Percentiles rank a stretch among this genome's conserved stretches.
These are phyloP conservation scores for Arrhamphus sclerolepis DNA, from an alignment of 2,797 vertebrate genomes.

Conservation along the genomic window DNA sequence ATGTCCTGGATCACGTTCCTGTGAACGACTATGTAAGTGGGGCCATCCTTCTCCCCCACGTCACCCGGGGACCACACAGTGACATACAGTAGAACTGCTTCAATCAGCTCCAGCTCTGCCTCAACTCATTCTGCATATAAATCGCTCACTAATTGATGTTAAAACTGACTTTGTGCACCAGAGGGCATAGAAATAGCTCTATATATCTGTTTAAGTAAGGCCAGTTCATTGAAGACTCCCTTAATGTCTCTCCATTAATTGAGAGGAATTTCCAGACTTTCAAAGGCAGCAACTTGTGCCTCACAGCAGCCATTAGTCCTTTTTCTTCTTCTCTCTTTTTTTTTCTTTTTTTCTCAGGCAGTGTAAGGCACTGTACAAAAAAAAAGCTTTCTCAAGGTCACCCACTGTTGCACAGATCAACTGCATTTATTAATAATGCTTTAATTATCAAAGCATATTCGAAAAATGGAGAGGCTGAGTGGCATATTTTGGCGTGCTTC, in stretches of 20 bases:
- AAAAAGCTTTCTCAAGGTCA: constrained; percentile 76
- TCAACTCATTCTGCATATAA: constrained; percentile 76
- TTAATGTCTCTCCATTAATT: constrained; percentile 83
- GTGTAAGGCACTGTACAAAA: constrained; percentile 58
- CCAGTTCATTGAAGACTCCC: constrained; percentile 83
- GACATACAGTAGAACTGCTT: constrained; percentile 60
- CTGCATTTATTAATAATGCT: constrained; percentile 74
- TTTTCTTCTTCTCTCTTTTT: constrained; percentile 50
- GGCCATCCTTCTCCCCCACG: not conserved
- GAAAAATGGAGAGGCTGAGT: constrained; percentile 55
- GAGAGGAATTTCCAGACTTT: constrained; percentile 82
- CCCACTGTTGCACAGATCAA: constrained; percentile 68
- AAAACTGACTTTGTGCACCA: constrained; percentile 82
- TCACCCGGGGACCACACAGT: constrained; percentile 35
- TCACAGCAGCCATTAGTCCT: constrained; percentile 63
- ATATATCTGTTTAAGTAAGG: constrained; percentile 87
- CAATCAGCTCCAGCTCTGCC: constrained; percentile 64
- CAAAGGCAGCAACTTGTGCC: constrained; percentile 79
- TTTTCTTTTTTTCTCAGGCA: constrained; percentile 45
- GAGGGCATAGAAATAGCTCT: constrained; percentile 82
- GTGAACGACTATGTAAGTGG: constrained; percentile 93
- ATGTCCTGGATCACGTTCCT: constrained; percentile 85
- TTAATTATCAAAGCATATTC: constrained; percentile 77
- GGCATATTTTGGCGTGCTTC: constrained; percentile 50
- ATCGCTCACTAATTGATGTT: constrained; percentile 83